phyloP scores from a whole-genome alignment of 2,113 vertebrate genomes.

The Amphiprion ocellaris region DNA sequence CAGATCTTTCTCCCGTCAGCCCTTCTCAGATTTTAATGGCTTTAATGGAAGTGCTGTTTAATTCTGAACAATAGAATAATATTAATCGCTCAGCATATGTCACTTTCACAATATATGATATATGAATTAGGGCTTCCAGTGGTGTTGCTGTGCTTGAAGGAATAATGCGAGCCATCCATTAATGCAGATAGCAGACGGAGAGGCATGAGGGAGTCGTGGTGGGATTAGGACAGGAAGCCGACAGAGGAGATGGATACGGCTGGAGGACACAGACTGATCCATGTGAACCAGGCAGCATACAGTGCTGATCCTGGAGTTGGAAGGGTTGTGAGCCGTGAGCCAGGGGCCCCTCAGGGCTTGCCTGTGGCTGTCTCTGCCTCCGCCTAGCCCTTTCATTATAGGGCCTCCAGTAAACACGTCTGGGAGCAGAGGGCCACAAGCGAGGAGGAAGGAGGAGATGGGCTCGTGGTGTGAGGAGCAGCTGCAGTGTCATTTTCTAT shows the following conservation, averaged over 20 bases:
- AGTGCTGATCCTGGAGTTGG: conserved; percentile 80
- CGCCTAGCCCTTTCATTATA: conserved; percentile 81
- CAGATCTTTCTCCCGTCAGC: conserved; percentile 35
- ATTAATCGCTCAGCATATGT: conserved; percentile 44
- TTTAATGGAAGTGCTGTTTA: conserved; percentile 45
- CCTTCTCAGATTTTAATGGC: conserved; percentile 44
- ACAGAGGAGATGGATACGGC: conserved; percentile 78
- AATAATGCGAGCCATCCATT: conserved; percentile 52
- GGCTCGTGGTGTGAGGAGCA: conserved; percentile 43
- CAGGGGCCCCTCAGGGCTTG: conserved; percentile 75
- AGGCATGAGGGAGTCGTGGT: conserved; percentile 53
- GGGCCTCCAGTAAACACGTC: conserved; percentile 76
- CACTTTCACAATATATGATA: conserved; percentile 33
- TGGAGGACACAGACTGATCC: conserved; percentile 78
- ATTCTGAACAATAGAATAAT: conserved; percentile 31
- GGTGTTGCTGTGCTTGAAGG: conserved; percentile 27
- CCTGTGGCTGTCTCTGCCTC: conserved; percentile 78
- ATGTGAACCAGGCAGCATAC: conserved; percentile 75
- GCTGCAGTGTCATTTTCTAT: conserved; percentile 76
- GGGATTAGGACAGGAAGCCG: conserved; percentile 76
- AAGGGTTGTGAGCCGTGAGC: conserved; percentile 71
- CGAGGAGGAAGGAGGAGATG: conserved; percentile 1
- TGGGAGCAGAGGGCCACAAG: conserved; percentile 66
- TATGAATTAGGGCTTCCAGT: conserved; percentile 34
- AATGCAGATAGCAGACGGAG: conserved; percentile 64